A percentile compares a stretch with the other conserved stretches of the same genome.
phyloP scores from a whole-genome alignment of 2,797 vertebrate species.

The Anolis apletophallus region DNA sequence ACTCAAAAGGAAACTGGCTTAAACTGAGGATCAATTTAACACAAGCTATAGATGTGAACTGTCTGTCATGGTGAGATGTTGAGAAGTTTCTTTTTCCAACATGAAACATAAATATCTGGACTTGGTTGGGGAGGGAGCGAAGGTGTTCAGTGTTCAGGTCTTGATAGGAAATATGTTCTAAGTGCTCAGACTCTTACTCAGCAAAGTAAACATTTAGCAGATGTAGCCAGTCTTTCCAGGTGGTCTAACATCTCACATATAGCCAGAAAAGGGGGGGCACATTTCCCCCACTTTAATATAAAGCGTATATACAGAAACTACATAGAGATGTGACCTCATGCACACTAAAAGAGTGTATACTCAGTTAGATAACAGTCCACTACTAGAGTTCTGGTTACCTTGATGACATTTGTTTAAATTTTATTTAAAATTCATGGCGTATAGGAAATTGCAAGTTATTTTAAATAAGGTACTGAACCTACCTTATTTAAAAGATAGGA shows the following conservation, averaged over 20 bases:
- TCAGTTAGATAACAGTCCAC: slow-evolving; percentile 13
- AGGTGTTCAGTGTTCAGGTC: slow-evolving; percentile 58
- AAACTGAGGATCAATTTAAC: slow-evolving; percentile 11
- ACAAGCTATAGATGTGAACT: slow-evolving; percentile 16
- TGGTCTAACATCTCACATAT: slow-evolving; percentile 31
- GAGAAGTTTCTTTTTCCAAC: slow-evolving; percentile 45
- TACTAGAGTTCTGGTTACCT: not conserved
- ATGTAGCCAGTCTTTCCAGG: slow-evolving; percentile 35
- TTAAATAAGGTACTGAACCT: not conserved
- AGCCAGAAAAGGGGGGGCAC: slow-evolving; percentile 31
- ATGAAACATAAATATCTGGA: slow-evolving; percentile 50
- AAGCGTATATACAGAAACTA: slow-evolving; percentile 14
- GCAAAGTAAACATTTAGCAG: slow-evolving; percentile 31
- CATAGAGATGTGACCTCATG: slow-evolving; percentile 19
- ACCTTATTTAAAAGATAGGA: too few relatives aligned
- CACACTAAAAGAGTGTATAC: slow-evolving; percentile 25
- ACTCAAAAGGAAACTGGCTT: not conserved
- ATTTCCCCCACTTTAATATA: slow-evolving; percentile 45
- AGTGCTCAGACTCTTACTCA: slow-evolving; percentile 44
- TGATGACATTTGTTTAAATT: not conserved
- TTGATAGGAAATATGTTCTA: slow-evolving; percentile 54
- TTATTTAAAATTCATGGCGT: not conserved
- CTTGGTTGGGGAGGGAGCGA: slow-evolving; percentile 37
- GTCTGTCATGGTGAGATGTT: slow-evolving; percentile 10
- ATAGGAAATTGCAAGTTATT: not conserved